Evolutionary conservation across 2,888 invertebrate species (phyloP).

Genomic region (Augiades crinisus): DNA sequence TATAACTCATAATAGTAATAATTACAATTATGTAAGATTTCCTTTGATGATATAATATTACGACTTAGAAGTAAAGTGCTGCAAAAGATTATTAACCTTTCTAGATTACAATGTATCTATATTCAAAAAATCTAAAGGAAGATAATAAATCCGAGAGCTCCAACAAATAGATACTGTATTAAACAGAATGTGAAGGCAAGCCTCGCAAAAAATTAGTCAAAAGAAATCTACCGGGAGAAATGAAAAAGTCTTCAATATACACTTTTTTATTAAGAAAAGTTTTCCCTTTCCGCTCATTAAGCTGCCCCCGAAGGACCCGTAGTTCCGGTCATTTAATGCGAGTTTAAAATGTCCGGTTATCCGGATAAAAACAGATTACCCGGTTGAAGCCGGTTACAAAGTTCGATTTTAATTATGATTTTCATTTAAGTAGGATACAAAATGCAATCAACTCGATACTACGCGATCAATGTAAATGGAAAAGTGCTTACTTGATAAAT

Average conservation of each 20-base stretch:
- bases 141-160: neutral
- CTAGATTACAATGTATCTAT: too few relatives aligned
- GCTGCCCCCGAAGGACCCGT: neutral
- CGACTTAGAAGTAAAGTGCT: too few relatives aligned
- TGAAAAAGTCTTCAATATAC: conserved; percentile 7
- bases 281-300: conserved; percentile 15
- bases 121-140: too few relatives aligned
- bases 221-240: neutral
- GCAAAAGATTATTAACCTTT: too few relatives aligned
- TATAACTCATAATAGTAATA: too few relatives aligned
- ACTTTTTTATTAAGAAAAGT: conserved; percentile 10
- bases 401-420: neutral
- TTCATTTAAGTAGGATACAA: neutral
- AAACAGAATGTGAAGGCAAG: neutral
- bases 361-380: conserved; percentile 2
- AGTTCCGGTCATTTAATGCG: conserved; percentile 15
- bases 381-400: neutral
- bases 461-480: neutral
- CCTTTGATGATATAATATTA: too few relatives aligned
- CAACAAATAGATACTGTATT: too few relatives aligned
- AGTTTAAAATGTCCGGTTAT: conserved; percentile 12
- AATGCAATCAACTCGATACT: neutral
- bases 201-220: neutral
- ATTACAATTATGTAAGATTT: too few relatives aligned
- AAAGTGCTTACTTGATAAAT: too few relatives aligned